phyloP scores from a whole-genome alignment of 2,888 invertebrate genomes.

The Eupithecia subfuscata region DNA sequence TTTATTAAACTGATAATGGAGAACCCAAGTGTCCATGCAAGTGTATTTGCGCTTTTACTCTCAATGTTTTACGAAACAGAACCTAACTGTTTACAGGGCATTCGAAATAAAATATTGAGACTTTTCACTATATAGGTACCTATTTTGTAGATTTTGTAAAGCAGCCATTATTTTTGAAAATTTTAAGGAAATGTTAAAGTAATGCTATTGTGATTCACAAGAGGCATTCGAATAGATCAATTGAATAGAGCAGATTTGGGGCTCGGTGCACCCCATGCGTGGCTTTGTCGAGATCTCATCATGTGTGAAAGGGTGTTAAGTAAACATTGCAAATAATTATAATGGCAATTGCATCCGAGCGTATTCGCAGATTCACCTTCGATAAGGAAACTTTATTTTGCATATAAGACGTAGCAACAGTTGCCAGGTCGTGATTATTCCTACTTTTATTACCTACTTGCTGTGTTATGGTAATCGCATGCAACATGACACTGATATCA shows the following conservation, averaged over 20 bases:
- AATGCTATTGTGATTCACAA: constrained; percentile 58
- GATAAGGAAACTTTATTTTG: constrained; percentile 77
- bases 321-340: constrained; percentile 85
- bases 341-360: constrained; percentile 78
- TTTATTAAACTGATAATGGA: constrained; percentile 64
- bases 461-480: constrained; percentile 77
- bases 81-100: neutral
- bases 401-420: constrained; percentile 73
- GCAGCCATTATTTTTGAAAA: constrained; percentile 6
- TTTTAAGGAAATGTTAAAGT: constrained; percentile 36
- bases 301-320: constrained; percentile 85
- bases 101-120: neutral
- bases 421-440: constrained; percentile 69
- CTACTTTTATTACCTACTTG: constrained; percentile 65
- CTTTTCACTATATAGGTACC: neutral
- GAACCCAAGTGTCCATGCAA: constrained; percentile 37
- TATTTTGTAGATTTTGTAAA: neutral
- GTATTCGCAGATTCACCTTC: constrained; percentile 67
- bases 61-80: neutral
- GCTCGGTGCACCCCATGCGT: constrained; percentile 58
- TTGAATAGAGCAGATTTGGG: constrained; percentile 54
- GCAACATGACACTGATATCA: constrained; percentile 83
- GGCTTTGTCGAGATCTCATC: constrained; percentile 77
- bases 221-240: constrained; percentile 60
- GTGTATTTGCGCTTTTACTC: constrained; percentile 8